phyloP scores from a whole-genome alignment of 2,797 vertebrate genomes.

The Pelobates cultripes region DNA sequence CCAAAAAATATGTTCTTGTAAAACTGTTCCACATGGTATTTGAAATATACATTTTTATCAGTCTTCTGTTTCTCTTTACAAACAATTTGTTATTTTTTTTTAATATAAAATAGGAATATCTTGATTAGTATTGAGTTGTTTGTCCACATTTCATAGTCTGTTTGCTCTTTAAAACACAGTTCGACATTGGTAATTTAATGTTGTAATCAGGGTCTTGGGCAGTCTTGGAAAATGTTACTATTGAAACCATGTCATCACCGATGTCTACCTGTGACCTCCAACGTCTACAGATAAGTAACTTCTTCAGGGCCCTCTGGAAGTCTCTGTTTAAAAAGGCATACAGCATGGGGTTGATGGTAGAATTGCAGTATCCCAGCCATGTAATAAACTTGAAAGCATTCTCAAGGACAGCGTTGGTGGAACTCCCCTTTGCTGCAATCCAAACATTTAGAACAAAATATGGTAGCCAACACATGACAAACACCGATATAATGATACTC shows the following conservation, averaged over 20 bases:
- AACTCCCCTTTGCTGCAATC: constrained; percentile 63
- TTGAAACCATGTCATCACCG: constrained; percentile 72
- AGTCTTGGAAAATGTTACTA: constrained; percentile 71
- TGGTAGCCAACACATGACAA: constrained; percentile 70
- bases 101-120: neutral
- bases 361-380: constrained; percentile 74
- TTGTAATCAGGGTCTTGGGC: constrained; percentile 65
- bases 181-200: constrained; percentile 20
- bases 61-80: neutral
- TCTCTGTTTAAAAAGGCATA: constrained; percentile 73
- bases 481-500: constrained; percentile 70
- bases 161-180: constrained; percentile 51
- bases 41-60: neutral
- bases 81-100: neutral
- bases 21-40: neutral
- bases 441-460: constrained; percentile 72
- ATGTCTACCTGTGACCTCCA: constrained; percentile 66
- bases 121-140: constrained; percentile 27
- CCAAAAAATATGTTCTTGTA: neutral
- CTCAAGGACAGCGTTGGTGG: constrained; percentile 51
- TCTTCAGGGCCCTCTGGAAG: constrained; percentile 71
- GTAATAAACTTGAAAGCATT: constrained; percentile 72
- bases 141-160: constrained; percentile 38
- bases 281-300: constrained; percentile 67
- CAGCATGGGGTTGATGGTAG: constrained; percentile 74